Evolutionary conservation across 2,888 invertebrate genomes (phyloP).

Genomic region (Latheticus oryzae): DNA sequence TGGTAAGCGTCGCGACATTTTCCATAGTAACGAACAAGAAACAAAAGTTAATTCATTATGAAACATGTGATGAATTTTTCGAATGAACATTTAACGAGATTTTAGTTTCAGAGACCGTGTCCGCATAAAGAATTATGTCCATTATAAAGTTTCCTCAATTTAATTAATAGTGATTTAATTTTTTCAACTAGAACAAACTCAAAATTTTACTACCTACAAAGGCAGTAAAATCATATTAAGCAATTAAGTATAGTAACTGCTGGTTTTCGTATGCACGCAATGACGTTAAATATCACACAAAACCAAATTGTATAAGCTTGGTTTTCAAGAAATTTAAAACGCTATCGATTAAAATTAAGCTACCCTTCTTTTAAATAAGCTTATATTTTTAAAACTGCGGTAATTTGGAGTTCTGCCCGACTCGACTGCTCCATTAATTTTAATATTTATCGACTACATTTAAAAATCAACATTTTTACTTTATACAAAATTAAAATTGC

Average conservation of each 20-base stretch:
- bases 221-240: slow-evolving; percentile 26
- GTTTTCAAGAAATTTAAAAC: too few species aligned
- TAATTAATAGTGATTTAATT: slow-evolving; percentile 28
- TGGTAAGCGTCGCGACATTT: slow-evolving; percentile 14
- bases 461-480: too few species aligned
- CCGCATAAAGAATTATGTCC: slow-evolving; percentile 3
- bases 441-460: too few species aligned
- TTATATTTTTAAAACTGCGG: too few species aligned
- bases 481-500: too few species aligned
- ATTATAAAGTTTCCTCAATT: slow-evolving; percentile 25
- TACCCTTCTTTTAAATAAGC: too few species aligned
- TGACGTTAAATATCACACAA: slow-evolving; percentile 2
- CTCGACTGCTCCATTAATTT: too few species aligned
- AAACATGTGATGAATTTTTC: slow-evolving; percentile 4
- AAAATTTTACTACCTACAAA: slow-evolving; percentile 17
- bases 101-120: slow-evolving; percentile 4
- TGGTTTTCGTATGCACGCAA: slow-evolving; percentile 14
- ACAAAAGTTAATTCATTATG: slow-evolving; percentile 18
- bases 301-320: too few species aligned
- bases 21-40: slow-evolving; percentile 11
- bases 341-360: background rate
- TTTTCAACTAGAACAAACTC: slow-evolving; percentile 6
- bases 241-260: slow-evolving; percentile 21
- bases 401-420: too few species aligned
- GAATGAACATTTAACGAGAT: slow-evolving; percentile 18